phyloP scores from a whole-genome alignment of 2,113 vertebrate species.

The Syngnathoides biaculeatus region DNA sequence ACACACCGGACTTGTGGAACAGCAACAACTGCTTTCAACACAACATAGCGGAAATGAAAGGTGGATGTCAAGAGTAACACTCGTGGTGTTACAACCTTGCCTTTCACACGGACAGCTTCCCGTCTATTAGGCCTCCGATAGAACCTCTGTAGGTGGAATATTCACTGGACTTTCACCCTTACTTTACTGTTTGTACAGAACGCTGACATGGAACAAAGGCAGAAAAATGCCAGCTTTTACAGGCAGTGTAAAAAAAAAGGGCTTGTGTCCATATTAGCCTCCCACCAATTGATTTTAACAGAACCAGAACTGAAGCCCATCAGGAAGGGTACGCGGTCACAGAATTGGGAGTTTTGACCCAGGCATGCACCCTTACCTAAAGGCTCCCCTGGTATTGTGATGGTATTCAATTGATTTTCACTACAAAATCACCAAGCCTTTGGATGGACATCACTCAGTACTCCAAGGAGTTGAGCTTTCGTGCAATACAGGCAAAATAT shows the following conservation, averaged over 20 bases:
- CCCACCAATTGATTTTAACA: conserved; percentile 27
- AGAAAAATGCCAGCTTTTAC: background rate
- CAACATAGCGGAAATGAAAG: background rate
- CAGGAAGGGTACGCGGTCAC: conserved; percentile 16
- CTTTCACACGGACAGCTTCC: too few species aligned
- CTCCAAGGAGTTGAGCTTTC: conserved; percentile 51
- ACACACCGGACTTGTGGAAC: background rate
- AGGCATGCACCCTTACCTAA: conserved; percentile 8
- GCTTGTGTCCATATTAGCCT: conserved; percentile 27
- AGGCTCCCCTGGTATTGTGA: conserved; percentile 31
- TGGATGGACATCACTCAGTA: conserved; percentile 43
- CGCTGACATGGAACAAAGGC: background rate
- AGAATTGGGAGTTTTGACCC: conserved; percentile 16
- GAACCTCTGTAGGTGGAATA: too few species aligned
- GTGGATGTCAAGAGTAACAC: background rate
- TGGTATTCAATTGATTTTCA: conserved; percentile 38
- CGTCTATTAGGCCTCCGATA: background rate
- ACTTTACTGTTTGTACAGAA: background rate
- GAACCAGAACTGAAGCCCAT: conserved; percentile 15
- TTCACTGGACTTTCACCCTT: background rate
- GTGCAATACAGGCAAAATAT: conserved; percentile 56
- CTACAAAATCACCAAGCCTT: conserved; percentile 43
- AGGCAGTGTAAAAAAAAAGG: background rate
- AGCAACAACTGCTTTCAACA: background rate
- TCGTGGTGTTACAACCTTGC: too few species aligned